These are phyloP conservation scores for Pheosia gnoma DNA, from an alignment of 2,888 invertebrate genomes.

Conservation along the genomic window DNA sequence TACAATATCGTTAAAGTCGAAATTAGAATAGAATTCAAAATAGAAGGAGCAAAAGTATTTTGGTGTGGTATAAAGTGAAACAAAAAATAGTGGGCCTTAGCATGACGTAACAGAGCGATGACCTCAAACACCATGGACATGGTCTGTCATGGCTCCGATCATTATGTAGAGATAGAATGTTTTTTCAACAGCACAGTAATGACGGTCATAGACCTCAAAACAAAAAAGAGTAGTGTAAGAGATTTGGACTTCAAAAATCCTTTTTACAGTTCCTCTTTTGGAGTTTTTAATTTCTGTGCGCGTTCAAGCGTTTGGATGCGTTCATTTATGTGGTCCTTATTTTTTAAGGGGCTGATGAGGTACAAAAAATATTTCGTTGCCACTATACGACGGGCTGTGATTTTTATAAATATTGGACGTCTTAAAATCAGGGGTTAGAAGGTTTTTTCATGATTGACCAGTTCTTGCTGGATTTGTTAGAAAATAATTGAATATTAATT, in stretches of 20 bases:
- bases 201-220: conserved; percentile 27
- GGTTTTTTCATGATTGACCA: no score
- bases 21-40: conserved; percentile 22
- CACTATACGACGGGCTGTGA: neutral
- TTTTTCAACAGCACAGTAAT: conserved; percentile 35
- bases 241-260: neutral
- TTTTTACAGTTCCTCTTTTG: neutral
- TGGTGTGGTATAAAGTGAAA: conserved; percentile 43
- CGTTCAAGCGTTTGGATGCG: conserved; percentile 1
- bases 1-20: conserved; percentile 14
- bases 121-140: conserved; percentile 59
- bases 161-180: conserved; percentile 38
- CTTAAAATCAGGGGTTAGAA: no score
- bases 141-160: conserved; percentile 58
- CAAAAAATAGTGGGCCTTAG: conserved; percentile 63
- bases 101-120: conserved; percentile 71
- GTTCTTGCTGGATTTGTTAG: no score
- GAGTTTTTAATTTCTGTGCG: neutral
- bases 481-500: no score
- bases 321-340: neutral
- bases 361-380: neutral
- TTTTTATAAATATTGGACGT: neutral
- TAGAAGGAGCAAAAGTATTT: conserved; percentile 40
- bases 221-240: neutral
- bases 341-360: conserved; percentile 2